Percentiles rank a stretch among this genome's conserved stretches.
These are phyloP conservation scores for Biston betularia DNA, from an alignment of 2,888 invertebrate species.

Conservation along the genomic window DNA sequence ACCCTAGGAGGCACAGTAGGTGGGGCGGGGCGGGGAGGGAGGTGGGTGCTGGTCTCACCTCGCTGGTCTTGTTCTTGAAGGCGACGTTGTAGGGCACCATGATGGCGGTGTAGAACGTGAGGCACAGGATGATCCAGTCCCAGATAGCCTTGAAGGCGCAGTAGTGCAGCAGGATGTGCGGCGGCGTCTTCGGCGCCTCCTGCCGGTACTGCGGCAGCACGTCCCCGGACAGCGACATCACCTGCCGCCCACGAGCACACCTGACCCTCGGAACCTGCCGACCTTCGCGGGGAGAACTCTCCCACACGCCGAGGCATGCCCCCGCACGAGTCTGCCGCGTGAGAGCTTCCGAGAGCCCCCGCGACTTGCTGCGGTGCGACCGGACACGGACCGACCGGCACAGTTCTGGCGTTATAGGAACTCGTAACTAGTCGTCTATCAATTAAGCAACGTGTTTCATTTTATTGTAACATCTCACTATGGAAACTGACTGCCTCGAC, in stretches of 20 bases:
- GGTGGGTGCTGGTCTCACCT: conserved; percentile 60
- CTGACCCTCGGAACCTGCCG: too few species aligned
- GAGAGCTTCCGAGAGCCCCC: too few species aligned
- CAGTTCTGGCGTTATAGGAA: too few species aligned
- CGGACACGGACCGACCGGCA: too few species aligned
- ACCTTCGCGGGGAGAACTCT: too few species aligned
- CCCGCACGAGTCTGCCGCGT: too few species aligned
- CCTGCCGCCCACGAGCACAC: conserved; percentile 56
- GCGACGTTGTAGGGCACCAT: conserved; percentile 99
- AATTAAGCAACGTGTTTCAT: too few species aligned
- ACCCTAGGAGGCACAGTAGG: background rate
- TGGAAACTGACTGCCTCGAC: too few species aligned
- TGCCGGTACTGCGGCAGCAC: conserved; percentile 99
- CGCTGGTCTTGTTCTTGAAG: conserved; percentile 99
- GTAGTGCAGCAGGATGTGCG: conserved; percentile 99
- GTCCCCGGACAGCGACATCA: conserved; percentile 98
- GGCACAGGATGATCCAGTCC: conserved; percentile 99
- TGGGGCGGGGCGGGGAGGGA: background rate
- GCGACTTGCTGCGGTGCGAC: too few species aligned
- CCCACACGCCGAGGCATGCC: too few species aligned
- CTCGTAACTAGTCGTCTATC: too few species aligned
- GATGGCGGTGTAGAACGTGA: conserved; percentile 99
- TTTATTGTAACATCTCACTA: too few species aligned
- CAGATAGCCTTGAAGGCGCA: conserved; percentile 99
- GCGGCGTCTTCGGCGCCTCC: conserved; percentile 99